Conservation (phyloP, 2,888 invertebrate species). For the Lampropteryx suffumata region DNA sequence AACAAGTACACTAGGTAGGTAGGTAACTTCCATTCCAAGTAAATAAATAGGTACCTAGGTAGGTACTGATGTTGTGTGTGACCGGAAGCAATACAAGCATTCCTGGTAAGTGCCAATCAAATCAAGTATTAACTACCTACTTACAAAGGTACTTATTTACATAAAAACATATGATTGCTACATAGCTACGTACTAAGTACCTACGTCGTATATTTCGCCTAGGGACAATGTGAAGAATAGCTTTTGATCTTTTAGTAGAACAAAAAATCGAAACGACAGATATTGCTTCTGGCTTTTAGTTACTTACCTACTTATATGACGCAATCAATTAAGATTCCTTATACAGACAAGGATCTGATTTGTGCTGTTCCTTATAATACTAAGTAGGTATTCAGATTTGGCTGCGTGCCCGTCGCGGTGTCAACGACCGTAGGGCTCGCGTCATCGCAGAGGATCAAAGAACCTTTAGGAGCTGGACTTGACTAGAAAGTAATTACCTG, state of each 20-base stretch:
- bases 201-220: too few species aligned
- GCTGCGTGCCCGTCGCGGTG: constrained; percentile 57
- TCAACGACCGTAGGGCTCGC: constrained; percentile 57
- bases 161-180: constrained; percentile 63
- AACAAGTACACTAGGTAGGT: too few species aligned
- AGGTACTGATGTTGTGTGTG: too few species aligned
- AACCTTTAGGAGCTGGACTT: constrained; percentile 12
- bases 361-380: constrained; percentile 59
- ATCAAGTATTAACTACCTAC: constrained; percentile 41
- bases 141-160: constrained; percentile 59
- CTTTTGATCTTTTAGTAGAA: too few species aligned
- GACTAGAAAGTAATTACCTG: constrained; percentile 8
- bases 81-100: constrained; percentile 72
- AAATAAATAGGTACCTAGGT: constrained; percentile 37
- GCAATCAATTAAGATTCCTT: constrained; percentile 49
- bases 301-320: too few species aligned
- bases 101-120: too few species aligned
- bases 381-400: constrained; percentile 74
- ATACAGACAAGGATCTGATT: constrained; percentile 64
- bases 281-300: too few species aligned
- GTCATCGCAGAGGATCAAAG: constrained; percentile 17
- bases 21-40: constrained; percentile 10
- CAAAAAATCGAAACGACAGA: too few species aligned
- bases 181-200: too few species aligned
- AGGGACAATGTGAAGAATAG: too few species aligned